Evolutionary conservation across 2,113 vertebrate species (phyloP), one percentile per base, ranked within the genome.

Genomic region (Collichthys lucidus): DNA sequence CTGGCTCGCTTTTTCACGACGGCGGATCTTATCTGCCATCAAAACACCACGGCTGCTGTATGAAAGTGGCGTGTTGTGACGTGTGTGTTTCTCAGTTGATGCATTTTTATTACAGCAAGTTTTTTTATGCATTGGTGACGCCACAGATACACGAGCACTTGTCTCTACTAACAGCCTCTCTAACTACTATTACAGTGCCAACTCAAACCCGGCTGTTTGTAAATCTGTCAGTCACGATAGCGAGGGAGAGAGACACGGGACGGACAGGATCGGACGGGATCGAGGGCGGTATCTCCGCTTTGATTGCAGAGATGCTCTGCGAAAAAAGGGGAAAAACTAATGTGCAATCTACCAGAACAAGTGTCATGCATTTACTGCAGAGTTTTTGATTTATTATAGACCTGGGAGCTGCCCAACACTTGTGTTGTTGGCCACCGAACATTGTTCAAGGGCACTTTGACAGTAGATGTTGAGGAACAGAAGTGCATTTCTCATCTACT

Each of bases 361-460:
- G 90, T 91, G 90, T 91, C 87, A 84, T 71, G 79, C 87, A 84
- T 92, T 92, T 91, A 87, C 90, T 90, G 91, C 92, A 88, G 90
- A 86, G 85, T 82, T 92, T 91, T 83, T 92, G 88, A 93, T 93
- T 92, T 92, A 93, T 93, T 86, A 87, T 79, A 85, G 90, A 91
- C 86, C 91, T 90, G 89, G 91, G 91, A 89, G 86, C 90, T 90
- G 91, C 90, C 92, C 91, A 91, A 86, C 88, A 79, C 85, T 86
- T 80, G 83, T 83, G 90, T 84, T 90, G 85, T 92, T 93, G 89
- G 92, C 91, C 80, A 84, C 85, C 44, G 82, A 91, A 93, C 86
- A 89, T 90, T 92, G 90, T 93, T 92, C 92, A 92, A 93, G 91
- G 91, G 90, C 90, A 93, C 88, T 91, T 89, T 91, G 89, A 90